A percentile compares a stretch with the other conserved stretches of the same genome.
These are phyloP conservation scores for Merluccius polli DNA, from an alignment of 2,797 vertebrate genomes.

Conservation along the genomic window DNA sequence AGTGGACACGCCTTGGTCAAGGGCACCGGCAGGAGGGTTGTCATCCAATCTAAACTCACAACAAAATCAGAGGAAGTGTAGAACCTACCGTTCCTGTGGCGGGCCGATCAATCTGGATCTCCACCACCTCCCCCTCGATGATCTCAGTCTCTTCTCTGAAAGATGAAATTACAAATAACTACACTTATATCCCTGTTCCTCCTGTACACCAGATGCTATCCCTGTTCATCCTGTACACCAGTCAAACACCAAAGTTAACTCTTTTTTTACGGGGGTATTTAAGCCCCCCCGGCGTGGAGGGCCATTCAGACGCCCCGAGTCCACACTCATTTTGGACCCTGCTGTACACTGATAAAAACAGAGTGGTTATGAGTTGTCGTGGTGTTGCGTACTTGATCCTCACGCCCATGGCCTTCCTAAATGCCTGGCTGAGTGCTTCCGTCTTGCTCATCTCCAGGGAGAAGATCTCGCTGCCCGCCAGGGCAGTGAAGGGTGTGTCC, in stretches of 20 bases:
- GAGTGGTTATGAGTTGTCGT: neutral
- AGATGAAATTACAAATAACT: neutral
- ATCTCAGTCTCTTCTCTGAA: constrained; percentile 92
- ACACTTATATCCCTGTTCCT: neutral
- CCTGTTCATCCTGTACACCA: constrained; percentile 6
- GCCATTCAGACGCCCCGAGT: too few relatives aligned
- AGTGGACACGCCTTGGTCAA: neutral
- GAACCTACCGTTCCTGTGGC: constrained; percentile 87
- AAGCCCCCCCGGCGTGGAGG: too few relatives aligned
- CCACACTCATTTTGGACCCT: too few relatives aligned
- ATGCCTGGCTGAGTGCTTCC: constrained; percentile 88
- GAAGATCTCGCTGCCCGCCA: constrained; percentile 92
- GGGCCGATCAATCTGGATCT: constrained; percentile 93
- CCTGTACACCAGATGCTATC: neutral
- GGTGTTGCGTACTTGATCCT: constrained; percentile 83
- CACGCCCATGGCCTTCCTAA: constrained; percentile 90
- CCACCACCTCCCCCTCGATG: constrained; percentile 96
- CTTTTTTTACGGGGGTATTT: too few relatives aligned
- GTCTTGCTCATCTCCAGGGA: constrained; percentile 96
- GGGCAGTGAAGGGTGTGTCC: constrained; percentile 88
- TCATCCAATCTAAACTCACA: too few relatives aligned
- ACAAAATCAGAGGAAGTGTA: neutral
- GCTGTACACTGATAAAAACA: neutral
- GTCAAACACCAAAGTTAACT: neutral
- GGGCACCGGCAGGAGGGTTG: too few relatives aligned